These are phyloP conservation scores for Agrotis segetum DNA, from an alignment of 2,888 invertebrate genomes.

Conservation along the genomic window DNA sequence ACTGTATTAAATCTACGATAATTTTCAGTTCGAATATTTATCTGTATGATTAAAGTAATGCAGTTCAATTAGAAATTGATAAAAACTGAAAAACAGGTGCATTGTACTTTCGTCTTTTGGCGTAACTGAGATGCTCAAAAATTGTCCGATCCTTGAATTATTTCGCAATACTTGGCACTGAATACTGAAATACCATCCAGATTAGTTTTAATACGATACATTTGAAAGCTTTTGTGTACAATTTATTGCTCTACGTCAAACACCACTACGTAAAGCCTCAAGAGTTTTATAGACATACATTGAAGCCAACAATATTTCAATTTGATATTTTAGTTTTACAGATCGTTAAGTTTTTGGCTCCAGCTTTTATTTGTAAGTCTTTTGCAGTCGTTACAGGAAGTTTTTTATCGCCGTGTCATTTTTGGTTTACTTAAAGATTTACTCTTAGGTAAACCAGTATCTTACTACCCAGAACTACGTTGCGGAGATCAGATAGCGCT, in stretches of 20 bases:
- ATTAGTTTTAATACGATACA: constrained; percentile 10
- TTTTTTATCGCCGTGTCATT: too few species aligned
- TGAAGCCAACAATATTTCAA: not conserved
- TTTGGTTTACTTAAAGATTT: too few species aligned
- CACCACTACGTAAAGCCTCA: not conserved
- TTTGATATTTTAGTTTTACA: not conserved
- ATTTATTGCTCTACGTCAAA: not conserved
- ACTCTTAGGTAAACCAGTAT: too few species aligned
- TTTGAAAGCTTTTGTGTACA: constrained; percentile 6
- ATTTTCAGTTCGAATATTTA: too few species aligned
- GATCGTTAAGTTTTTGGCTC: too few species aligned
- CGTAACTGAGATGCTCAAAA: constrained; percentile 8
- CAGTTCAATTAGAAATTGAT: not conserved
- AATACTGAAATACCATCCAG: constrained; percentile 18
- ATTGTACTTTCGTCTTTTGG: constrained; percentile 18
- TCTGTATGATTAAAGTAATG: not conserved
- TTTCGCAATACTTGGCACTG: constrained; percentile 34
- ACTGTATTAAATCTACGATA: too few species aligned
- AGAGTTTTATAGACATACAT: not conserved
- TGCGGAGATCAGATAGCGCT: too few species aligned
- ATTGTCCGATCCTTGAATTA: constrained; percentile 4
- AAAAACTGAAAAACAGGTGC: not conserved
- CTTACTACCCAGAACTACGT: too few species aligned
- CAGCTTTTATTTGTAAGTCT: too few species aligned
- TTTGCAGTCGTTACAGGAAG: too few species aligned